These are phyloP conservation scores for Apteryx owenii DNA, from an alignment of 2,113 vertebrate species.

Conservation along the genomic window DNA sequence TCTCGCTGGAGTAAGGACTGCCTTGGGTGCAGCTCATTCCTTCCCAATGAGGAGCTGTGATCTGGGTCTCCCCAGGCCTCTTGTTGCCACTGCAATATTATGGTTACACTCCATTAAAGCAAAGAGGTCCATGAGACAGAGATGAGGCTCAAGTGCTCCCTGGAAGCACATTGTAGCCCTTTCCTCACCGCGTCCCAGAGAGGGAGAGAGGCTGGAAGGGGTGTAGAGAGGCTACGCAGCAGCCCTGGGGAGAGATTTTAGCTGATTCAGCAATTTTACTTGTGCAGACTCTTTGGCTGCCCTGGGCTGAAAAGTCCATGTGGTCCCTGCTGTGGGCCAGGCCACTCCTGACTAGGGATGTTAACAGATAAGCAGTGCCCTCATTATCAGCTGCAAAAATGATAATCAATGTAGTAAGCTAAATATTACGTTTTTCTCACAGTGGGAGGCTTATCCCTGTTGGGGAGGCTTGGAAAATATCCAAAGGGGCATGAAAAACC, in stretches of 20 bases:
- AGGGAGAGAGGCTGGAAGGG: not conserved
- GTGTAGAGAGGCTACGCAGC: not conserved
- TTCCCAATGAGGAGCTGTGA: not conserved
- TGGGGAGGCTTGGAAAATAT: not conserved
- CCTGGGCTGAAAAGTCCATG: not conserved
- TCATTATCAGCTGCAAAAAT: not conserved
- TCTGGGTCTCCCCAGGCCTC: not conserved
- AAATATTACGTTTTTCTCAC: conserved; percentile 19
- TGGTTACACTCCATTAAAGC: not conserved
- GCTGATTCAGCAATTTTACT: not conserved
- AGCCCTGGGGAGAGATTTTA: not conserved
- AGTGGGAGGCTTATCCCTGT: not conserved
- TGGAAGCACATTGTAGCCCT: not conserved
- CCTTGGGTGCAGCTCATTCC: not conserved
- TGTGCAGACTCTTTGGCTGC: conserved; percentile 9
- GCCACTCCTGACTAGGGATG: not conserved
- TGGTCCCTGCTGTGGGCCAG: not conserved
- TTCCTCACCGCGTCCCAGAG: not conserved
- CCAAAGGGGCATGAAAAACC: not conserved
- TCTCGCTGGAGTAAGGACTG: not conserved
- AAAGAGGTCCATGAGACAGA: not conserved
- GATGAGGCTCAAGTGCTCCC: not conserved
- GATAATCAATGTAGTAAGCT: not conserved
- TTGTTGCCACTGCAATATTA: not conserved
- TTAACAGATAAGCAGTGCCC: not conserved